Base-by-base conservation (phyloP, 2,888 invertebrate genomes). In the Acrobasis repandana region DNA sequence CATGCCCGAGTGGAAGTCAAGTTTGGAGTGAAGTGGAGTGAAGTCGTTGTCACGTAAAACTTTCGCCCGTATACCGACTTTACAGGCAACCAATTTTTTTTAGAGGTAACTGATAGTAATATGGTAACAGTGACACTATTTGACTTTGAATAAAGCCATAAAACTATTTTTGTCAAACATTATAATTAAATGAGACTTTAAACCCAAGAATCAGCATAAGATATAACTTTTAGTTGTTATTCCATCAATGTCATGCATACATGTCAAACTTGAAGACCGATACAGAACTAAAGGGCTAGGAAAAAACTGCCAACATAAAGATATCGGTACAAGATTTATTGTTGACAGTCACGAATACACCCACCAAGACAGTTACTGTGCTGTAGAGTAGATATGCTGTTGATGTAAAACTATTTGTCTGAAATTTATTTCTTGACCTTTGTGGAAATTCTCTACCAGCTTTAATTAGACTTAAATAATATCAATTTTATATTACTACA, bases 301-400 rank as follows among this genome's bases (percentile, higher is more conserved):
- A 54, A 54, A 38, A 38, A 54, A 54, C 54, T 54, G 54, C 54
- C 38, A 38, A 54, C 54, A 54, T 38, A 38, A 38, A 54, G 54
- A 54, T 54, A 54, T 20, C 54, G 20, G 20, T 38, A 20, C 14
- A 5, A 54, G 54, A 54, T 54, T 54, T 54, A 54, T 54, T 54
- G 54, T 11, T 54, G 54, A 54, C 38, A 54, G 54, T 54, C 54
- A 54, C 54, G 54, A 34, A 52, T 34, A 36, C 33, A 52, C 52
- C 36, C 36, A 16, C 36, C 16, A 16, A 16, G 15, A 36, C 36
- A 36, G 52, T 52, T 43, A 28, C n/a, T 50, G 16, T 16, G n/a
- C 36, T 52, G 36, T 36, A 52, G n/a, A 50, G 14, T 14, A 33
- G 14, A 28, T 50, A 28, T 20, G 20, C 9, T 18, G 11, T 49